Evolutionary conservation across 2,888 invertebrate genomes (phyloP).

Genomic region (Acleris sparsana): DNA sequence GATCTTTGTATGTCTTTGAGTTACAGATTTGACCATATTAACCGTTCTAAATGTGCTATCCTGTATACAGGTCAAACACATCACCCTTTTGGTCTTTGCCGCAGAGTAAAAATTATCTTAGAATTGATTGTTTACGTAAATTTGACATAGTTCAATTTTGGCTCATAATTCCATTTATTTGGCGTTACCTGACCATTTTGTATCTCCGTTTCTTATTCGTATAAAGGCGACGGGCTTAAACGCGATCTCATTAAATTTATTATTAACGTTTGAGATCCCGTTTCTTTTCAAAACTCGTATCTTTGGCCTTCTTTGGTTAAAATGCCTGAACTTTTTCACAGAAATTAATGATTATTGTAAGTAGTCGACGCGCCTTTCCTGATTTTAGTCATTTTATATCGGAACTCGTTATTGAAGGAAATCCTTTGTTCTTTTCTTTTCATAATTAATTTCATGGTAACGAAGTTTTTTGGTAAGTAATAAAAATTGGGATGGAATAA

Average conservation of each 20-base stretch:
- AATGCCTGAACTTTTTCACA: slow-evolving; percentile 14
- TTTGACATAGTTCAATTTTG: too few species aligned
- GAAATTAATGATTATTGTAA: slow-evolving; percentile 16
- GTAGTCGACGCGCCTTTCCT: slow-evolving; percentile 6
- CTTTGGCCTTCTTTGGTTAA: slow-evolving; percentile 9
- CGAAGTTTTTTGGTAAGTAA: neutral
- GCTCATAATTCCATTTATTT: too few species aligned
- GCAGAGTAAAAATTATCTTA: too few species aligned
- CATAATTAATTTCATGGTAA: neutral
- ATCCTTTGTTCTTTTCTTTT: neutral
- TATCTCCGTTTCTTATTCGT: neutral
- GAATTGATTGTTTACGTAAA: too few species aligned
- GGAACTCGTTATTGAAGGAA: neutral
- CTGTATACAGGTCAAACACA: too few species aligned
- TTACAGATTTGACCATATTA: too few species aligned
- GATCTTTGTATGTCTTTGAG: too few species aligned
- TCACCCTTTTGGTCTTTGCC: too few species aligned
- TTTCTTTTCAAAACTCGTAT: slow-evolving; percentile 3
- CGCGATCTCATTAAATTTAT: slow-evolving; percentile 17
- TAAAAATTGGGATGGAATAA: too few species aligned
- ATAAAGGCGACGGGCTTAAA: neutral
- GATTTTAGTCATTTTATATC: slow-evolving; percentile 10
- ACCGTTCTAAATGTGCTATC: too few species aligned
- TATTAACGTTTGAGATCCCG: slow-evolving; percentile 10
- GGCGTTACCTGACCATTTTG: too few species aligned